Conservation (phyloP, 2,888 invertebrate genomes). For the Harpalus rubripes region DNA sequence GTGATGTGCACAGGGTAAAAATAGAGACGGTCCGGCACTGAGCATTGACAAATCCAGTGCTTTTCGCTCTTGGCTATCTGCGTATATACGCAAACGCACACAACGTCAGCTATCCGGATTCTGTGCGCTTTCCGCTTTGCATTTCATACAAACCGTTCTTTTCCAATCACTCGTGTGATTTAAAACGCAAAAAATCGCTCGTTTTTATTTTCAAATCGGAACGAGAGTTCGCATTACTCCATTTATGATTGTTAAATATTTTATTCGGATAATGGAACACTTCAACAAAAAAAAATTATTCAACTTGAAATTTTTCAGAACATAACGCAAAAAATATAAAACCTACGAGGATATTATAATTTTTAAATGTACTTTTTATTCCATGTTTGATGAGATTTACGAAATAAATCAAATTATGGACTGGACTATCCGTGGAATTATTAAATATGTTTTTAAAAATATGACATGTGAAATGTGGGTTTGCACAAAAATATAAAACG, state of each 20-base stretch:
- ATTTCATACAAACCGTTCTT: slow-evolving; percentile 65
- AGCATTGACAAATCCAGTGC: slow-evolving; percentile 20
- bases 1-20: slow-evolving; percentile 12
- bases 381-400: slow-evolving; percentile 18
- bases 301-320: slow-evolving; percentile 28
- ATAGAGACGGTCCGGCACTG: slow-evolving; percentile 16
- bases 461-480: slow-evolving; percentile 26
- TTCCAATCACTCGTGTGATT: slow-evolving; percentile 67
- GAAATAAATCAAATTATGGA: slow-evolving; percentile 30
- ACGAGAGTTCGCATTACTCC: slow-evolving; percentile 59
- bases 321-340: slow-evolving; percentile 10
- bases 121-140: slow-evolving; percentile 35
- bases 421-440: slow-evolving; percentile 14
- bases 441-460: slow-evolving; percentile 41
- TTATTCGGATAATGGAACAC: slow-evolving; percentile 63
- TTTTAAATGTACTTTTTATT: slow-evolving; percentile 26
- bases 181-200: slow-evolving; percentile 60
- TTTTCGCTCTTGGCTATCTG: slow-evolving; percentile 37
- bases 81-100: slow-evolving; percentile 8
- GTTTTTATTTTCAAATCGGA: slow-evolving; percentile 52
- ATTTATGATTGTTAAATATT: slow-evolving; percentile 66
- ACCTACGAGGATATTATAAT: slow-evolving; percentile 32
- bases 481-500: not conserved
- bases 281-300: slow-evolving; percentile 52
- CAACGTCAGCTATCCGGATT: slow-evolving; percentile 5